Evolutionary conservation across 2,888 invertebrate species (phyloP).

Genomic region (Lucinisca nassula): DNA sequence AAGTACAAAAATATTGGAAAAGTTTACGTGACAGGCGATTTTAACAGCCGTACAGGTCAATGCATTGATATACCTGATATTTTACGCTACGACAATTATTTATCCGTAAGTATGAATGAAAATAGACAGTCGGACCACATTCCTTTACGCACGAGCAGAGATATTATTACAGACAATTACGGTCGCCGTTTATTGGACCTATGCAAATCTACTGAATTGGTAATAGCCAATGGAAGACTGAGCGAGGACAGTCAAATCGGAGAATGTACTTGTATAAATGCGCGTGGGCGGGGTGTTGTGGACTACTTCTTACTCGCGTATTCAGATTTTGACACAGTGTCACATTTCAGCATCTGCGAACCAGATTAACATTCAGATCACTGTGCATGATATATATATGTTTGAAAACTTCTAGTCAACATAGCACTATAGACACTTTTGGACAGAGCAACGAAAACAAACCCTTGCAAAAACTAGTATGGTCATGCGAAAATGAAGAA

Average conservation of each 20-base stretch:
- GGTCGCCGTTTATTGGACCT: neutral
- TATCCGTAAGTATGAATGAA: neutral
- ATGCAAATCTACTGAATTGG: neutral
- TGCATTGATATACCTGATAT: neutral
- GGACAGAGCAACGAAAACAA: neutral
- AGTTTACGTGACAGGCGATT: conserved; percentile 5
- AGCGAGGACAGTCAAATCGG: neutral
- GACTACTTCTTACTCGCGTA: conserved; percentile 5
- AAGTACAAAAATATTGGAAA: conserved; percentile 2
- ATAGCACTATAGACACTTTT: neutral
- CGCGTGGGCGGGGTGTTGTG: conserved; percentile 1
- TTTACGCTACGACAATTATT: neutral
- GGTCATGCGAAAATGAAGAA: neutral
- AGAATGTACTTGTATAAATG: neutral
- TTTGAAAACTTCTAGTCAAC: neutral
- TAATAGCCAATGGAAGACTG: conserved; percentile 3
- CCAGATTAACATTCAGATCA: neutral
- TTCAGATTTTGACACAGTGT: neutral
- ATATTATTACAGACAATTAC: neutral
- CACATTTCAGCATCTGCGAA: conserved; percentile 2
- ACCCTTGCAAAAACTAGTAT: neutral
- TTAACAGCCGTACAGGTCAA: conserved; percentile 7
- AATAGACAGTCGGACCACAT: neutral
- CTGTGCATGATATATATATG: neutral
- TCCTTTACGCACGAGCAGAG: conserved; percentile 1